These are phyloP conservation scores for Polyodon spathula DNA, from an alignment of 2,113 vertebrate genomes.

Conservation along the genomic window DNA sequence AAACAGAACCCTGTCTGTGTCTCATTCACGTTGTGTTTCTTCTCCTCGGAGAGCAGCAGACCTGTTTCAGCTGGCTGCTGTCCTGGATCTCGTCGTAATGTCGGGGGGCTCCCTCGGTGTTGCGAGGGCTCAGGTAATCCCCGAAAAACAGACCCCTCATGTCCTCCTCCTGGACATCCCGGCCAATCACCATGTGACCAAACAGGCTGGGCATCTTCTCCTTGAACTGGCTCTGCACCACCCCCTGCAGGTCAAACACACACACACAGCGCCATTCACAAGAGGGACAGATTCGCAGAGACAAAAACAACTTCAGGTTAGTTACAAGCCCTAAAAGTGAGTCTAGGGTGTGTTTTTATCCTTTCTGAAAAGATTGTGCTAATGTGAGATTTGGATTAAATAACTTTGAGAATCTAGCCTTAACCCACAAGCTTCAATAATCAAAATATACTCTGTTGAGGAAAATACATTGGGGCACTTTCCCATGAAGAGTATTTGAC, in stretches of 20 bases:
- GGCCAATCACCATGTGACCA: conserved; percentile 13
- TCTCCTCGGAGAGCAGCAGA: background rate
- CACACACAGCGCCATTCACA: too few species aligned
- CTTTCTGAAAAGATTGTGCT: too few species aligned
- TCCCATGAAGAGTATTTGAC: too few species aligned
- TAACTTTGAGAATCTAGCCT: too few species aligned
- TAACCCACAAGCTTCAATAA: too few species aligned
- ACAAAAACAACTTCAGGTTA: too few species aligned
- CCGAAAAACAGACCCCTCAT: conserved; percentile 27
- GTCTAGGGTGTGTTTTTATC: too few species aligned
- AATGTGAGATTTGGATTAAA: too few species aligned
- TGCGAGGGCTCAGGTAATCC: conserved; percentile 21
- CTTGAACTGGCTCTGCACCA: conserved; percentile 22
- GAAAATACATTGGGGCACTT: too few species aligned
- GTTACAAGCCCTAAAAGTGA: too few species aligned
- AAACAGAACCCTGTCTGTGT: background rate
- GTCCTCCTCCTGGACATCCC: conserved; percentile 13
- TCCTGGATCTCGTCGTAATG: conserved; percentile 25
- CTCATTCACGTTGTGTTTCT: background rate
- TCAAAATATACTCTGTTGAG: too few species aligned
- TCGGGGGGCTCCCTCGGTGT: conserved; percentile 18
- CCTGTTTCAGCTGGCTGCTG: conserved; percentile 24
- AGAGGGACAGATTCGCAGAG: too few species aligned
- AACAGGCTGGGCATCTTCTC: conserved; percentile 11
- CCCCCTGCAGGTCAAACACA: conserved; percentile 13